Evolutionary conservation across 1,140 invertebrate genomes (phyloP), one percentile per base, ranked within the genome.

Genomic region (Drosophila nigrodunni): DNA sequence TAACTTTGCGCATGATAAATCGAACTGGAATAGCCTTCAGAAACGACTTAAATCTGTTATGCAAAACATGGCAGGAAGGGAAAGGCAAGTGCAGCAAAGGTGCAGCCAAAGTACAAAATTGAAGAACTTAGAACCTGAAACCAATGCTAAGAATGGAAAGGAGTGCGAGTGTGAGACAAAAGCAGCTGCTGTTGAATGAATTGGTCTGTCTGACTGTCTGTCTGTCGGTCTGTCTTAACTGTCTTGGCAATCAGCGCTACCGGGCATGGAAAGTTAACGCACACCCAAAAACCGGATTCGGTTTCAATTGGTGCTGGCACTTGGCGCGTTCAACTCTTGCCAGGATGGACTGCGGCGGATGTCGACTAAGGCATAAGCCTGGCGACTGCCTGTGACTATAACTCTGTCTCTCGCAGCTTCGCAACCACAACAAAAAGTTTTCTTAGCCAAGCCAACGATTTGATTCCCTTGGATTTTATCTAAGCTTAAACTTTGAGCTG

Each of bases 271-370:
- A 88, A 87, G 83, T 83, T 80, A 80, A 82, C 77, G 82, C 77
- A 73, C 39, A 64, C 52, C 68, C 62, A 75, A 74, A 77, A 87
- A 87, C 83, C 83, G 83, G 83, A 78, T 87, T 88, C 62, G 80
- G 83, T 88, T 88, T 76, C 83, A 86, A 82, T 60, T 77, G 69
- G 52, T 49, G 61, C 70, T 78, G 69, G 70, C 75, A 78, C 66
- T 77, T 77, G 57, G 68, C 74, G 75, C 79, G 66, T 61, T 80
- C 68, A 83, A 85, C 74, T 62, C 67, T 62, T 76, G 76, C 76
- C 82, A 87, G 79, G 79, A 88, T 82, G 82, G 66, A 82, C 80
- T 88, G 83, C 73, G 74, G 83, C 83, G 83, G 83, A 87, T 87
- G 83, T 87, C 68, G 59, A 77, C 37, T 39, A 44, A 47, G 13